Base-by-base conservation (phyloP, 1,140 invertebrate genomes). In the Polypedilum pembai region DNA sequence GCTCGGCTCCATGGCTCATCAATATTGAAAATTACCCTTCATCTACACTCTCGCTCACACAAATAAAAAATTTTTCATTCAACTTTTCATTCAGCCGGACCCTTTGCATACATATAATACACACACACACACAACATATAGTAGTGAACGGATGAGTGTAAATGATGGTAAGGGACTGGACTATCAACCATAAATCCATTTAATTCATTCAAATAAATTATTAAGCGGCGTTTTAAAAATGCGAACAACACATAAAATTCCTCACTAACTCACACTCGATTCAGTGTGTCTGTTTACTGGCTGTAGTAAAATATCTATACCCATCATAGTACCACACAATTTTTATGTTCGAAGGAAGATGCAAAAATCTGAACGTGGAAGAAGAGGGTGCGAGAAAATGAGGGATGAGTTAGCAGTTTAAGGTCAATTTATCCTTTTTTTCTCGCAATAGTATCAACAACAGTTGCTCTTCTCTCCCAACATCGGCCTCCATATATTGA, bases 151-250 rank as follows among this genome's bases (percentile, higher is more conserved):
- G 45, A 56, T 56, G 45, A 56, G 45, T 56, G 45, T 56, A 56
- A 56, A 56, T 56, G 45, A 56, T 56, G 45, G 45, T 56, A 56
- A 15, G 15, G 45, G 45, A 56, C 45, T 56, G 45, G 45, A 56
- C 45, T 56, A 56, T 56, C 45, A 56, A 56, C 45, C 7, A 56
- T 56, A 56, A 56, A 56, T 56, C 45, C 45, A 56, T 56, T 56
- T 56, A 56, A 56, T 56, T 56, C 45, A 56, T 56, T 56, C 45
- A 56, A 56, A 56, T 56, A 56, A 56, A 56, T 56, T 56, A 56
- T 56, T 56, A 56, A 56, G 12, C 45, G 12, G 45, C 45, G 45
- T 56, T 56, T 33, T 33, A 33, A 56, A 56, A 56, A 56, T 56
- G 45, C 45, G 45, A 56, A 56, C 24, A 33, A 33, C 24, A 33